These are phyloP conservation scores for Cosmia pyralina DNA, from an alignment of 2,888 invertebrate species.

Conservation along the genomic window DNA sequence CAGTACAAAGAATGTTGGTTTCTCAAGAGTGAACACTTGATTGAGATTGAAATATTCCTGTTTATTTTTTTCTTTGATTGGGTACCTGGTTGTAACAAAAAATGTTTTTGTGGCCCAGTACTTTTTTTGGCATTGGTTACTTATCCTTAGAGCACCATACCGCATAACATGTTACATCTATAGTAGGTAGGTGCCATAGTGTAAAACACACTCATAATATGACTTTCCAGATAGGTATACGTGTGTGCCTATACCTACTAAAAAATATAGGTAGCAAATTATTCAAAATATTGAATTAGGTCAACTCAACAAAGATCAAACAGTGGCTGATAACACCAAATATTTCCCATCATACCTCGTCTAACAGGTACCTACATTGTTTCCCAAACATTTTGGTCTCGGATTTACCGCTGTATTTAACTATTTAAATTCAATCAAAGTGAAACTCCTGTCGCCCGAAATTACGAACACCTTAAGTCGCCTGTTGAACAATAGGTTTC, in stretches of 20 bases:
- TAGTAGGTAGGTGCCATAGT: no score
- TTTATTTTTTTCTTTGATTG: constrained; percentile 18
- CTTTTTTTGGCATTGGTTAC: not conserved
- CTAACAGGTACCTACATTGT: constrained; percentile 23
- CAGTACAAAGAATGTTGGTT: constrained; percentile 61
- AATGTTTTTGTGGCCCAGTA: not conserved
- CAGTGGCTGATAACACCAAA: not conserved
- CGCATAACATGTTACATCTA: not conserved
- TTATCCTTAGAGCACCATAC: no score
- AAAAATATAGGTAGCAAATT: not conserved
- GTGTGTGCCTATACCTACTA: not conserved
- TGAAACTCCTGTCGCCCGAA: constrained; percentile 67
- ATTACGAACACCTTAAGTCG: constrained; percentile 75
- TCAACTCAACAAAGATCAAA: not conserved
- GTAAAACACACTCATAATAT: not conserved
- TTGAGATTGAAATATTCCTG: constrained; percentile 28
- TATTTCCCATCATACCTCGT: constrained; percentile 5
- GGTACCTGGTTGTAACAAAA: not conserved
- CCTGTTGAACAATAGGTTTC: constrained; percentile 77
- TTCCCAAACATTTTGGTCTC: constrained; percentile 32
- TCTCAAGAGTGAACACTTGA: constrained; percentile 46
- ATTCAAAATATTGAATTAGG: not conserved
- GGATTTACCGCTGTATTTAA: constrained; percentile 58
- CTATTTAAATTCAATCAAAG: constrained; percentile 74
- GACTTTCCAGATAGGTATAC: not conserved